Percentiles rank a stretch among this genome's conserved stretches.
These are phyloP conservation scores for Acanthoscelides obtectus DNA, from an alignment of 2,888 invertebrate genomes.

Conservation along the genomic window DNA sequence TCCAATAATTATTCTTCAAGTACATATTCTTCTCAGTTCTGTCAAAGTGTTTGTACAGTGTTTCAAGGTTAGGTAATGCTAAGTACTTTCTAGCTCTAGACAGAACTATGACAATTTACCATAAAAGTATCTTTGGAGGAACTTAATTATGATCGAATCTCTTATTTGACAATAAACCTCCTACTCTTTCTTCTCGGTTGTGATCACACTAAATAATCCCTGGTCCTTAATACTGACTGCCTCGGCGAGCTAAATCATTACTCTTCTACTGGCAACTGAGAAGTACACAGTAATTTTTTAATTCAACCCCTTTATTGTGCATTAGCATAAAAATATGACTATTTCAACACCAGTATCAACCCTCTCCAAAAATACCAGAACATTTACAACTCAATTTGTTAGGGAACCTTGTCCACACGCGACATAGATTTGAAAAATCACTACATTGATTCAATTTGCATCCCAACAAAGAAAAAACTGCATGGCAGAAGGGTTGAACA, in stretches of 20 bases:
- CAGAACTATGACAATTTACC: too few relatives aligned
- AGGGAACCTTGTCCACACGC: neutral
- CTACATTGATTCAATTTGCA: neutral
- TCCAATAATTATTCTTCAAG: too few relatives aligned
- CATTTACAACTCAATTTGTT: neutral
- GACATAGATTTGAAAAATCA: neutral
- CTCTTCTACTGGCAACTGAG: neutral
- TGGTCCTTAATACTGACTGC: too few relatives aligned
- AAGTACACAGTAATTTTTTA: neutral
- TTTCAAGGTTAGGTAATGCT: too few relatives aligned
- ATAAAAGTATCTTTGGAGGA: too few relatives aligned
- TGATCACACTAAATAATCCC: too few relatives aligned
- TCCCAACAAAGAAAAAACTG: neutral
- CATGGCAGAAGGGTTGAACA: neutral
- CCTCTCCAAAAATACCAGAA: neutral
- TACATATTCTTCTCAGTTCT: too few relatives aligned
- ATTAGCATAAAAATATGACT: neutral
- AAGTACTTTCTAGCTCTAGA: too few relatives aligned
- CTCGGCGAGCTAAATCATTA: neutral
- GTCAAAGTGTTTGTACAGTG: too few relatives aligned
- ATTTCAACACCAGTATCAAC: neutral
- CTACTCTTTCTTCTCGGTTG: too few relatives aligned
- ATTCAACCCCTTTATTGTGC: neutral
- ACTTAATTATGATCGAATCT: too few relatives aligned
- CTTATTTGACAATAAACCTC: too few relatives aligned